Base-by-base conservation (phyloP, 37 sponge, comb jelly and placozoan species). In the Geodia barretti region DNA sequence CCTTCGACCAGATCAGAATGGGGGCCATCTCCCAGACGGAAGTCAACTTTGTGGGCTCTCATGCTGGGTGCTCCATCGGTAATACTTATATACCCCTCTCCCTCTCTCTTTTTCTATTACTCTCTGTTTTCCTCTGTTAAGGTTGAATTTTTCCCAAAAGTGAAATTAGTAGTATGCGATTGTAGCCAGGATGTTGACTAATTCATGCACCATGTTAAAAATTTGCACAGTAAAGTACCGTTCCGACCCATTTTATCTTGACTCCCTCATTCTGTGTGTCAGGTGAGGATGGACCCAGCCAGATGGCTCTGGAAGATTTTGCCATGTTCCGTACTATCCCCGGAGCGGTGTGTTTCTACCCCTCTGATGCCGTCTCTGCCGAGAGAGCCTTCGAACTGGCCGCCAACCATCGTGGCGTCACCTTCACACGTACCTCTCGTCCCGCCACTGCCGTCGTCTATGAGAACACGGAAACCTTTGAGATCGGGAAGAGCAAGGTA, bases 241-340 rank as follows among this genome's bases (percentile, higher is more conserved):
- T n/a, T n/a, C n/a, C n/a, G n/a, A n/a, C n/a, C n/a, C n/a, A n/a
- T n/a, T n/a, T n/a, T n/a, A n/a, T n/a, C n/a, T n/a, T n/a, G n/a
- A n/a, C n/a, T n/a, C n/a, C n/a, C n/a, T n/a, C n/a, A n/a, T n/a
- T n/a, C n/a, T n/a, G n/a, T n/a, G n/a, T n/a, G n/a, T 4, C 66
- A 94, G 97, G 97, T 68, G 99, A 98, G 84, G 99, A 98, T 94
- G 99, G 99, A 4, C 99, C 99, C 30, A 92, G 93, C 28, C 99
- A 98, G 93, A 98, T 98, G 99, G 99, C 97, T 38, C 83, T 98
- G 54, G 99, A 98, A 76, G 99, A 98, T 80, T 87, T 98, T 70
- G 99, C 99, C 54, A 91, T 94, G 88, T 96, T 98, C 79, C 90
- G 96, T 26, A 77, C 99, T 33, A 82, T 98, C 54, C 95, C 94